These are phyloP conservation scores for Eulemur coronatus DNA, from an alignment of 2,797 vertebrate species.

Conservation along the genomic window DNA sequence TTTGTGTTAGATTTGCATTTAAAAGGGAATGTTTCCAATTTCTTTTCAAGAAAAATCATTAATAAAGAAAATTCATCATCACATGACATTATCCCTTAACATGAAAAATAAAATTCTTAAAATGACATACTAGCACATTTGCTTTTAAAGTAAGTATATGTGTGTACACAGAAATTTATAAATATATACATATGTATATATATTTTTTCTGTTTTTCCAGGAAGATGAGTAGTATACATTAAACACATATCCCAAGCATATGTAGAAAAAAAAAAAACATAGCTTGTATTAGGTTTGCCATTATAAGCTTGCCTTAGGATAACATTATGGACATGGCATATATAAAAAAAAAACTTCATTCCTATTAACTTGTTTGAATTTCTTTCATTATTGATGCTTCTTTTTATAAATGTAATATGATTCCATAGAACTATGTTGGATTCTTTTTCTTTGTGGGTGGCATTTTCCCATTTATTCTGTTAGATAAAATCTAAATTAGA, in stretches of 20 bases:
- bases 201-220: background rate
- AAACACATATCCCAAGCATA: background rate
- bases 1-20: background rate
- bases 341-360: background rate
- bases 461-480: background rate
- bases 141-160: background rate
- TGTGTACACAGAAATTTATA: background rate
- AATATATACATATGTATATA: background rate
- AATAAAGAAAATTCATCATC: background rate
- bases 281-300: background rate
- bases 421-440: background rate
- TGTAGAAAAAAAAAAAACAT: background rate
- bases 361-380: background rate
- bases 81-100: background rate
- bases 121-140: background rate
- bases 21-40: background rate
- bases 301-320: background rate
- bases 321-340: background rate
- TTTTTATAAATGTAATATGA: background rate
- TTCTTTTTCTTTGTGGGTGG: background rate
- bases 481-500: background rate
- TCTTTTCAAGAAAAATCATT: background rate
- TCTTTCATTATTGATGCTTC: background rate
- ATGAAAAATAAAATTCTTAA: background rate
- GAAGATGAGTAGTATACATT: background rate